A percentile compares a stretch with the other conserved stretches of the same genome.
Conservation (phyloP, 1,140 invertebrate species). For the Aricia agestis region DNA sequence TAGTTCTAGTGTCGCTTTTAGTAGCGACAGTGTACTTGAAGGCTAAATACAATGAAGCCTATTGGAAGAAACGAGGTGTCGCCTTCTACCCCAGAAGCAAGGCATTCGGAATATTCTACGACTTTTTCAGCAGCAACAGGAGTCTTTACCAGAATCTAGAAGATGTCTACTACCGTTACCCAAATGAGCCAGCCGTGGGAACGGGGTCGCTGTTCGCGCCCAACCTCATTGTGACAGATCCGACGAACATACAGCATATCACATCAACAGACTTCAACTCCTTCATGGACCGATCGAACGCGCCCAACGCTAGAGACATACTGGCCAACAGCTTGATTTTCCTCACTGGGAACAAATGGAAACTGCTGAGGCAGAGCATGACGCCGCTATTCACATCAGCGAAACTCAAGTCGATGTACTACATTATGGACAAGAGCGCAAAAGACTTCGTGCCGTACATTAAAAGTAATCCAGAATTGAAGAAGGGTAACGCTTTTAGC, state of each 20-base stretch:
- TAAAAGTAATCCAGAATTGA: conserved; percentile 32
- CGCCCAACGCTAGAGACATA: conserved; percentile 68
- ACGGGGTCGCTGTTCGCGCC: conserved; percentile 60
- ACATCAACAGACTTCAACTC: conserved; percentile 67
- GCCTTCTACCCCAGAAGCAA: conserved; percentile 31
- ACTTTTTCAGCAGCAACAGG: conserved; percentile 29
- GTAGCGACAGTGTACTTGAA: conserved; percentile 20
- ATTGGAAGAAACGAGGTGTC: conserved; percentile 35
- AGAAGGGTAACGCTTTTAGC: conserved; percentile 25
- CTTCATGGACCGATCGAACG: conserved; percentile 69
- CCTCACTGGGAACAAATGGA: conserved; percentile 59
- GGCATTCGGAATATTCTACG: conserved; percentile 33
- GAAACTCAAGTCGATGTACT: conserved; percentile 73
- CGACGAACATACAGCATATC: conserved; percentile 44
- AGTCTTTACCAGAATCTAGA: conserved; percentile 32
- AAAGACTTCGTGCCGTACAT: conserved; percentile 43
- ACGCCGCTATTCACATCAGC: conserved; percentile 62
- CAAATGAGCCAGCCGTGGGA: conserved; percentile 42
- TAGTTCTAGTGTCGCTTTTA: conserved; percentile 13
- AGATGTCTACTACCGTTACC: conserved; percentile 38
- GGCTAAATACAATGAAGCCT: conserved; percentile 26
- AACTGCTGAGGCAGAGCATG: conserved; percentile 61
- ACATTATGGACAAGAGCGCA: conserved; percentile 49
- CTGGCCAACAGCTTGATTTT: conserved; percentile 76
- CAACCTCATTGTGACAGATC: conserved; percentile 56